Percentiles rank a stretch among this genome's conserved stretches.
Evolutionary conservation across 2,888 invertebrate genomes (phyloP).

Genomic region (Tetheella fluctuosa): DNA sequence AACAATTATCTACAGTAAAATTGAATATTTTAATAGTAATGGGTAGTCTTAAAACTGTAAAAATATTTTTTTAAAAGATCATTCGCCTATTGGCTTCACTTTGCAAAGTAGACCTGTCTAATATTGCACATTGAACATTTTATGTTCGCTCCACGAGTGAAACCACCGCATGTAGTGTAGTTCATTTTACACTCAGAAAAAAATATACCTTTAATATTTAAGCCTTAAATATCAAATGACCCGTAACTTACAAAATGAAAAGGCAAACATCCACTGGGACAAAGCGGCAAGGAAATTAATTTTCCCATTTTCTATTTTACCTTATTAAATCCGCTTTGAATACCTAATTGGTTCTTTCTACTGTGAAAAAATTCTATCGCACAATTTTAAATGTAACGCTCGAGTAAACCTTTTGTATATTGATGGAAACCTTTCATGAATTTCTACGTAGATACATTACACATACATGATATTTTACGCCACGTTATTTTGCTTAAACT

Average conservation of each 20-base stretch:
- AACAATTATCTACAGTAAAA: too few relatives aligned
- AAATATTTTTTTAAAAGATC: too few relatives aligned
- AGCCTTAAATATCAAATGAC: not conserved
- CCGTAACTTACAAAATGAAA: conserved; percentile 3
- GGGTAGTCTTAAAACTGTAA: too few relatives aligned
- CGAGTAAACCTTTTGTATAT: not conserved
- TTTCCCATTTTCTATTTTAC: conserved; percentile 11
- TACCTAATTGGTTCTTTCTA: conserved; percentile 9
- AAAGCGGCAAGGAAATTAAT: conserved; percentile 8
- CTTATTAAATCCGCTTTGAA: conserved; percentile 13
- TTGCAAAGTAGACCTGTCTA: too few relatives aligned
- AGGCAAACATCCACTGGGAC: conserved; percentile 3
- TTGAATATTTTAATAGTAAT: too few relatives aligned
- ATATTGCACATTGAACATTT: too few relatives aligned
- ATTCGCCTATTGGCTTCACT: too few relatives aligned
- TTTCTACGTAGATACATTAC: not conserved
- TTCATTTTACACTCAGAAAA: not conserved
- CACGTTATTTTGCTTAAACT: not conserved
- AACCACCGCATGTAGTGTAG: not conserved
- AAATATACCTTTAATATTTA: not conserved
- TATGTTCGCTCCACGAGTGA: not conserved
- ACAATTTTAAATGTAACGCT: not conserved
- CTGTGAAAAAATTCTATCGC: not conserved
- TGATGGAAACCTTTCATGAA: not conserved
- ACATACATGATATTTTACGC: not conserved